Percentiles rank a stretch among this genome's conserved stretches.
Evolutionary conservation across 2,888 invertebrate species (phyloP).

Genomic region (Arenicola marina): DNA sequence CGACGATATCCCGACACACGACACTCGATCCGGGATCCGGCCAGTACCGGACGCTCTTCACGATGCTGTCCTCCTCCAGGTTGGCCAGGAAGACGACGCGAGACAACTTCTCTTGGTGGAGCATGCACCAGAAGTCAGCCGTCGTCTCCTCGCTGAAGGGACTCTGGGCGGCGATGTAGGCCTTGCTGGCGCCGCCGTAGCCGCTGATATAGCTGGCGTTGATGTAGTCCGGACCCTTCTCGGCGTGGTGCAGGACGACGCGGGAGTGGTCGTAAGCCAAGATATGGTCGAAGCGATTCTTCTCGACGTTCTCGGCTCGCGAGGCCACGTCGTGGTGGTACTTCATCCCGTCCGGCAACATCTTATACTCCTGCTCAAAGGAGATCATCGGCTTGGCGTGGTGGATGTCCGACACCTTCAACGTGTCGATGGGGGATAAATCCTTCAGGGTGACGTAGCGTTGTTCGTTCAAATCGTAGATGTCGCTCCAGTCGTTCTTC

Average conservation of each 20-base stretch:
- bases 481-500: conserved; percentile 31
- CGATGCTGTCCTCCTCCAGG: conserved; percentile 61
- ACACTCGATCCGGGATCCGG: conserved; percentile 70
- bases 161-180: conserved; percentile 65
- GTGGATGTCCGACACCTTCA: conserved; percentile 27
- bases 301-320: conserved; percentile 39
- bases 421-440: conserved; percentile 16
- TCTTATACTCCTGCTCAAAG: conserved; percentile 52
- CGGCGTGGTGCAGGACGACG: conserved; percentile 41
- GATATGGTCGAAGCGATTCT: conserved; percentile 54
- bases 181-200: conserved; percentile 56
- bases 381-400: conserved; percentile 31
- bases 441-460: conserved; percentile 21
- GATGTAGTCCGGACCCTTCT: conserved; percentile 43
- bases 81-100: conserved; percentile 64
- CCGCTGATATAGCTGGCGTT: conserved; percentile 55
- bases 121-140: conserved; percentile 65
- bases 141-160: conserved; percentile 54
- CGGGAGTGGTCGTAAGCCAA: conserved; percentile 57
- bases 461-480: conserved; percentile 20
- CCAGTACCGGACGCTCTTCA: conserved; percentile 95
- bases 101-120: conserved; percentile 61
- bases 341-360: conserved; percentile 43
- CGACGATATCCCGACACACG: conserved; percentile 82
- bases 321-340: conserved; percentile 40